A percentile compares a stretch with the other conserved stretches of the same genome.
phyloP scores from a whole-genome alignment of 2,888 invertebrate species.

The Physocephala rufipes region DNA sequence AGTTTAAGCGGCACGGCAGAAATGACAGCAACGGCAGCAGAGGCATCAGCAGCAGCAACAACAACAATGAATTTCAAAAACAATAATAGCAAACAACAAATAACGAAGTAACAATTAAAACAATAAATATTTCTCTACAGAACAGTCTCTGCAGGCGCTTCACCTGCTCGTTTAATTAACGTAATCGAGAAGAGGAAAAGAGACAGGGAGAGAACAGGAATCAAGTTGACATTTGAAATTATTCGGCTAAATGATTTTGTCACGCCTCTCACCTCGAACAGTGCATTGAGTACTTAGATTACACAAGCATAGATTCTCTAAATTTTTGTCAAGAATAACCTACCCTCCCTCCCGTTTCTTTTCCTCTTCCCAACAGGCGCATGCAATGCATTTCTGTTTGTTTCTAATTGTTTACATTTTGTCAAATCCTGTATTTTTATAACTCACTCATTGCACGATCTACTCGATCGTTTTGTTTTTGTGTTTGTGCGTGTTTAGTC shows the following conservation, averaged over 20 bases:
- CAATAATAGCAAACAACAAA: conserved; percentile 20
- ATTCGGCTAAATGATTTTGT: too few species aligned
- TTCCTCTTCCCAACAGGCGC: background rate
- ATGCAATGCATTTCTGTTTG: too few species aligned
- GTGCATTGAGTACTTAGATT: too few species aligned
- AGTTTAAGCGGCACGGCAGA: too few species aligned
- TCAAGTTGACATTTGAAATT: background rate
- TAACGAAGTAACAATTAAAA: conserved; percentile 9
- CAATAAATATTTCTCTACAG: conserved; percentile 11
- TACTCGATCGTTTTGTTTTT: background rate
- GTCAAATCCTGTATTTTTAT: conserved; percentile 47
- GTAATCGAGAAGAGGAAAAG: background rate
- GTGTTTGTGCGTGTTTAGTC: too few species aligned
- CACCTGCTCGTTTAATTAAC: background rate
- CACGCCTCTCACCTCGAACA: too few species aligned
- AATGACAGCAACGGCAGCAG: conserved; percentile 27
- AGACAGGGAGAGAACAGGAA: background rate
- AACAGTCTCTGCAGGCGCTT: background rate
- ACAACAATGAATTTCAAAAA: conserved; percentile 29
- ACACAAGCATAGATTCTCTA: too few species aligned
- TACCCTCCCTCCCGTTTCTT: background rate
- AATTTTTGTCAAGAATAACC: too few species aligned
- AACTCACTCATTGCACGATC: conserved; percentile 39
- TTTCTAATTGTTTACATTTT: conserved; percentile 44
- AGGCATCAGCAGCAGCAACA: conserved; percentile 4